These are phyloP conservation scores for Amblyornis subalaris DNA, from an alignment of 2,113 vertebrate genomes.

Conservation along the genomic window DNA sequence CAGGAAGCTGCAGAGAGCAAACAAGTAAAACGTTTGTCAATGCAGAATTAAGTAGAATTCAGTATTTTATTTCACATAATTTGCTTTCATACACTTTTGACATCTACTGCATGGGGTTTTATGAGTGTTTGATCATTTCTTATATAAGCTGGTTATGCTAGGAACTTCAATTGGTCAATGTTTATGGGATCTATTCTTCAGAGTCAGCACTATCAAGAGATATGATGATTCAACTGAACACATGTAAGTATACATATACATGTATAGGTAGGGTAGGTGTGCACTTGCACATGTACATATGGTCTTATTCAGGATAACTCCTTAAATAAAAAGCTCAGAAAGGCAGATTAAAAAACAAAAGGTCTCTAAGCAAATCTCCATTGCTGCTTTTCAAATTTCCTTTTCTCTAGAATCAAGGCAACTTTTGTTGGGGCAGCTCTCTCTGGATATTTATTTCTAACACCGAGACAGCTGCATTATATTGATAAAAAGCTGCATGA, in stretches of 20 bases:
- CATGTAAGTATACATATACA: accelerated
- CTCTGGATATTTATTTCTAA: neutral
- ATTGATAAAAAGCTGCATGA: neutral
- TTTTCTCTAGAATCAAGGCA: neutral
- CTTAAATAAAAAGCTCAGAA: neutral
- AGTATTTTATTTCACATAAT: neutral
- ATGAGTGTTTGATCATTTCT: neutral
- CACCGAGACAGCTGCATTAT: neutral
- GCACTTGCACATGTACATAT: accelerated
- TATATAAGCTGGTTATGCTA: neutral
- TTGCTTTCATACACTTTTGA: neutral
- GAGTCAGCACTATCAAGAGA: neutral
- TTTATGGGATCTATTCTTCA: neutral
- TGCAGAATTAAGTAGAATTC: neutral
- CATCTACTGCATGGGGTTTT: neutral
- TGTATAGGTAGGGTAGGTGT: accelerated
- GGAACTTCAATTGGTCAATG: neutral
- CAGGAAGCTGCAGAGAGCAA: neutral
- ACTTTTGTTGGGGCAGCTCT: neutral
- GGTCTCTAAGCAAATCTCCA: neutral
- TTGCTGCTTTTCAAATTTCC: neutral
- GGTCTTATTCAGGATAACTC: neutral
- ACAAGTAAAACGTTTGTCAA: neutral
- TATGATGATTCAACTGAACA: neutral
- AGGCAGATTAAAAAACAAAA: neutral